A percentile compares a stretch with the other conserved stretches of the same genome.
Conservation (phyloP, 2,797 vertebrate genomes). For the Gymnothorax javanicus region DNA sequence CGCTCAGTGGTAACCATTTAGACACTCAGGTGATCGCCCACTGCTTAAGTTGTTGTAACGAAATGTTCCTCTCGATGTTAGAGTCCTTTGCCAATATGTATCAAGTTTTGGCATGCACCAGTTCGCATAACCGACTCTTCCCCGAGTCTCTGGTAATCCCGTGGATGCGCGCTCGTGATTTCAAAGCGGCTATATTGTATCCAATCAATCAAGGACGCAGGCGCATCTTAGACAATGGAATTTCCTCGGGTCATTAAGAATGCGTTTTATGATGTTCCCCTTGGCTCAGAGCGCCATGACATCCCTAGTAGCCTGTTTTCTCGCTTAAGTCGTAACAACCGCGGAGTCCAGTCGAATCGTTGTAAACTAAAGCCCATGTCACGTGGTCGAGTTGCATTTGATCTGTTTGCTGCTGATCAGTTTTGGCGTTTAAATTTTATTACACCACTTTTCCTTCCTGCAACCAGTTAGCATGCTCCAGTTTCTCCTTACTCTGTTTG, state of each 20-base stretch:
- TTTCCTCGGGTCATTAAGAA: background rate
- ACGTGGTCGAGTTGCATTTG: background rate
- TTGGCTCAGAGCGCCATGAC: background rate
- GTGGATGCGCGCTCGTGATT: background rate
- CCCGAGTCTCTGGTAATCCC: background rate
- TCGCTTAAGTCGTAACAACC: background rate
- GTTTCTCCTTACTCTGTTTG: background rate
- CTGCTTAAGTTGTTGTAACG: background rate
- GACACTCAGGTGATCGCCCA: background rate
- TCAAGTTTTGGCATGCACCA: conserved; percentile 6
- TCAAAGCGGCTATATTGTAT: background rate
- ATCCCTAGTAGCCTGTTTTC: background rate
- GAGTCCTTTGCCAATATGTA: background rate
- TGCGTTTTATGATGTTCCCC: background rate
- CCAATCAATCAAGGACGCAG: background rate
- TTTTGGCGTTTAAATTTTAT: conserved; percentile 1
- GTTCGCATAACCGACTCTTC: background rate
- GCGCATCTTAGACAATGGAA: background rate
- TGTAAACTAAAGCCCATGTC: background rate
- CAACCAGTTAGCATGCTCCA: background rate
- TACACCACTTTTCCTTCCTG: background rate
- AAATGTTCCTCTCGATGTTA: background rate
- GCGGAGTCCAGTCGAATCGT: background rate
- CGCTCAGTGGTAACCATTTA: background rate
- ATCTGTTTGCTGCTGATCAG: background rate